Percentiles rank a stretch among this genome's conserved stretches.
phyloP scores from a whole-genome alignment of 2,888 invertebrate genomes.

The Cylloceria caligata region DNA sequence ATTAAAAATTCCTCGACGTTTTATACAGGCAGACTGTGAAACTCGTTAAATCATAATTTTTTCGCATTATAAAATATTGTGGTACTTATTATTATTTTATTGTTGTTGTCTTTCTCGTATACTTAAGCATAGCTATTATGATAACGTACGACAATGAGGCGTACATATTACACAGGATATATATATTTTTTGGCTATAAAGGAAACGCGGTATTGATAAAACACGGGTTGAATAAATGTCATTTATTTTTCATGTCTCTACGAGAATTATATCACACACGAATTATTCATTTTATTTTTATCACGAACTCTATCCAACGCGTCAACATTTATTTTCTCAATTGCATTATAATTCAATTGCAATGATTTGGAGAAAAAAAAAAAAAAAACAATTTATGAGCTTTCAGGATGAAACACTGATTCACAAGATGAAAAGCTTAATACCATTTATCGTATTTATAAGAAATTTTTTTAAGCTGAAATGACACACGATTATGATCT shows the following conservation, averaged over 20 bases:
- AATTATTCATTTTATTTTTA: conserved; percentile 16
- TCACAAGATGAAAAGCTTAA: conserved; percentile 1
- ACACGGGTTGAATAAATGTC: not conserved
- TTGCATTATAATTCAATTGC: conserved; percentile 6
- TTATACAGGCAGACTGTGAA: not conserved
- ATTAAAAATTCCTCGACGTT: not conserved
- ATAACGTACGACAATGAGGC: not conserved
- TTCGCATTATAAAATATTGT: not conserved
- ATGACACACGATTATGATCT: no score
- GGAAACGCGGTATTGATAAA: not conserved
- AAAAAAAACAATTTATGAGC: not conserved
- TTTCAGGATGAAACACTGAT: conserved; percentile 31
- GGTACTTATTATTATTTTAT: not conserved
- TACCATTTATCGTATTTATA: not conserved
- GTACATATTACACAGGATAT: conserved; percentile 17
- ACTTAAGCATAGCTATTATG: not conserved
- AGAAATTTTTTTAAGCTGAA: no score
- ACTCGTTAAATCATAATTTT: not conserved
- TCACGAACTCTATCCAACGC: not conserved
- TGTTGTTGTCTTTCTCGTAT: not conserved
- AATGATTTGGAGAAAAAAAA: not conserved
- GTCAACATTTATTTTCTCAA: conserved; percentile 27
- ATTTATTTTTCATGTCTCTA: not conserved
- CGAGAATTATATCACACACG: not conserved
- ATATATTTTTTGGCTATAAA: not conserved